Conservation (phyloP, 1,140 invertebrate species). For the Chionoecetes opilio region DNA sequence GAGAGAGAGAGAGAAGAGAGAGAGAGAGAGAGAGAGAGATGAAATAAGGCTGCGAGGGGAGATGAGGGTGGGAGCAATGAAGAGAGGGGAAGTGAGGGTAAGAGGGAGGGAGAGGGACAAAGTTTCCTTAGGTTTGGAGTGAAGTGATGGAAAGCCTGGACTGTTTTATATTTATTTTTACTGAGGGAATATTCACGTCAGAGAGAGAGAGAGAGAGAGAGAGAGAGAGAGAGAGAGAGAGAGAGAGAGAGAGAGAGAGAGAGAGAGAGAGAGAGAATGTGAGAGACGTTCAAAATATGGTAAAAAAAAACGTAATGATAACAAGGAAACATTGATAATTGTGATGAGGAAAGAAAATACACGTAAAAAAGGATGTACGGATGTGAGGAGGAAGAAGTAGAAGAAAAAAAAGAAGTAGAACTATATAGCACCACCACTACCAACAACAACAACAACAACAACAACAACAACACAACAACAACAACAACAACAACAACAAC, state of each 20-base stretch:
- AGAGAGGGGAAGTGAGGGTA: not conserved
- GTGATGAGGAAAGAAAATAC: too few species aligned
- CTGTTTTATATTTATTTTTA: too few species aligned
- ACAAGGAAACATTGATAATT: too few species aligned
- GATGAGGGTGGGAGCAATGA: not conserved
- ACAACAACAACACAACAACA: too few species aligned
- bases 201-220: constrained; percentile 16
- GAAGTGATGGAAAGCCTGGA: not conserved
- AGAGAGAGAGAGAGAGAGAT: not conserved
- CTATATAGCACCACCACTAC: too few species aligned
- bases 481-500: too few species aligned
- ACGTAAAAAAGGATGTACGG: too few species aligned
- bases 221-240: constrained; percentile 11
- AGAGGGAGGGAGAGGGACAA: not conserved
- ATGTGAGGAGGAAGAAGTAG: too few species aligned
- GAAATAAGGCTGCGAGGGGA: not conserved
- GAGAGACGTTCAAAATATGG: too few species aligned
- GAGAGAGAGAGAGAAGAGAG: constrained; percentile 18
- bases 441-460: too few species aligned
- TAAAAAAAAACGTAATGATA: too few species aligned
- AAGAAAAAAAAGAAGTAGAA: too few species aligned
- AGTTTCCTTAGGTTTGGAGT: not conserved
- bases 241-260: constrained; percentile 1
- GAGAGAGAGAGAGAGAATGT: not conserved
- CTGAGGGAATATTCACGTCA: not conserved